Base-by-base conservation (phyloP, 2,888 invertebrate species). In the Chromoteleia sp. region DNA sequence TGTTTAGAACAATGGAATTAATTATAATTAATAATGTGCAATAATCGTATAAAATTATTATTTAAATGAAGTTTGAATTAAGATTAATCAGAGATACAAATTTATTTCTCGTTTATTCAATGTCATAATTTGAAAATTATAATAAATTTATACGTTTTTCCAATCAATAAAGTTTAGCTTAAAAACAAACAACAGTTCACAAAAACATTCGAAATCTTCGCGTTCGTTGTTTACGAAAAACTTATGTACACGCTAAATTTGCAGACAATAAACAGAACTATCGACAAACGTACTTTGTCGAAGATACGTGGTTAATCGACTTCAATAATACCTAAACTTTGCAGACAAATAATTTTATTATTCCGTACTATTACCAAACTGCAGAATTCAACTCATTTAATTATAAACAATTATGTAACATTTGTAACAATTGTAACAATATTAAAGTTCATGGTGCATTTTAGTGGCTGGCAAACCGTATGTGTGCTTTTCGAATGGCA, bases 401-500 rank as follows among this genome's bases (percentile, higher is more conserved):
- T 52, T 61, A 41, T 61, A 52, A 56, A 30, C 17, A 43, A 45
- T 4, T 17, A 15, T 15, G 30, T n/a, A 63, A 19, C 19, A 63
- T 39, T 33, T 33, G 48, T 12, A 36, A 58, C 36, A 36, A 36
- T 41, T 41, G 63, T 19, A 63, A 25, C 15, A 58, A 30, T 39
- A 25, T 43, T 43, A 41, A 63, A 63, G 17, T 50, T 41, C 14
- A n/a, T 41, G 50, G 39, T 30, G 33, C 8, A 19, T 25, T 52
- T 45, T 36, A 29, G n/a, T 17, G 14, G 21, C 33, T 17, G 39
- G 59, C 17, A 19, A 59, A 45, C 39, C 43, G 15, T 17, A 36
- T 50, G 30, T 61, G 52, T 71, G 52, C 71, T 36, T 61, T 61
- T 61, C 39, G 61, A 12, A 61, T 50, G 7, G 12, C 39, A 50